Conservation (phyloP, 2,113 vertebrate genomes). For the Odontesthes bonariensis region DNA sequence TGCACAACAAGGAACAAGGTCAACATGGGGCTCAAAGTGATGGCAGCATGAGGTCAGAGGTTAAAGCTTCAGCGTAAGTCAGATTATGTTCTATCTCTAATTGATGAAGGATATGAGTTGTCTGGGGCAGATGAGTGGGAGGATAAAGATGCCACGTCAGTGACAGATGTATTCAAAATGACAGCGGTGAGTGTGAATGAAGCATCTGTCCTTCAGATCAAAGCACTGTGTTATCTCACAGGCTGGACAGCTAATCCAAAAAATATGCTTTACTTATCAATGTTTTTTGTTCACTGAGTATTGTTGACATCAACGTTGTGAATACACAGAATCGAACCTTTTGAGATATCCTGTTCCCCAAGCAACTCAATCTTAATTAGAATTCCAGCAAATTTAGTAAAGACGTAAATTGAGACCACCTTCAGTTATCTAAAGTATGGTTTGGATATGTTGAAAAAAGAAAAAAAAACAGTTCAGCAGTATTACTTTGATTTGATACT, state of each 20-base stretch:
- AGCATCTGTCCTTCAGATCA: conserved; percentile 31
- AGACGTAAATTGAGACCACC: too few relatives aligned
- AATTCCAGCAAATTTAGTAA: background rate
- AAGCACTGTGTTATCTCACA: conserved; percentile 29
- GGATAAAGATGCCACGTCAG: conserved; percentile 36
- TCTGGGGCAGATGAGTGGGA: conserved; percentile 41
- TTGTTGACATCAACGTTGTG: background rate
- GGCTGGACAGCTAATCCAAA: background rate
- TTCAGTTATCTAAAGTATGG: background rate
- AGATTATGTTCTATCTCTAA: conserved; percentile 60
- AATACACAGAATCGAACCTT: too few relatives aligned
- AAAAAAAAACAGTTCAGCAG: background rate
- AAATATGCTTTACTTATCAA: background rate
- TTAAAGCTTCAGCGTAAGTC: conserved; percentile 70
- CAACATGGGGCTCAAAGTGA: conserved; percentile 45
- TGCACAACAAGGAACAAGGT: conserved; percentile 50
- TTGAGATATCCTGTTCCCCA: too few relatives aligned
- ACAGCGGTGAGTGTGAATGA: conserved; percentile 29
- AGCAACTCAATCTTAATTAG: background rate
- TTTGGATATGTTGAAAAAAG: background rate
- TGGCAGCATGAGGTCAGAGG: conserved; percentile 59
- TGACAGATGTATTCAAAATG: conserved; percentile 58
- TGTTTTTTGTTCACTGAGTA: background rate
- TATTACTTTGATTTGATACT: background rate
- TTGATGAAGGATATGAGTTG: conserved; percentile 67